Evolutionary conservation across 64 coral and sea anemone species (phyloP).

Genomic region (Anthopleura sola): DNA sequence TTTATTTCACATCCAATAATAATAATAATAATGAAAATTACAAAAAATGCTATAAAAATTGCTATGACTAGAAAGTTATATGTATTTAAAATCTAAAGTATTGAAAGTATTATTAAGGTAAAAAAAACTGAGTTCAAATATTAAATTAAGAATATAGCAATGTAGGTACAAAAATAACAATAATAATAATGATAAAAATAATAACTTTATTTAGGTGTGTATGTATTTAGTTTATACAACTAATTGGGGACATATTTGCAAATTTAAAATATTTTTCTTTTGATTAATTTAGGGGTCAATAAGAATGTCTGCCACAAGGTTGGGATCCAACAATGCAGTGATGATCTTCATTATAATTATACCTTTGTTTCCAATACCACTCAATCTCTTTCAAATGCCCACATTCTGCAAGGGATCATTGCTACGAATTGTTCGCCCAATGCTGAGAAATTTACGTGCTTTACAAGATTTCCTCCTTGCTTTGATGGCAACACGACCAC

Average conservation of each 20-base stretch:
- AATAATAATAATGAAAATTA: too few species aligned
- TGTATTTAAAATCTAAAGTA: too few species aligned
- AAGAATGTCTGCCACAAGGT: conserved; percentile 51
- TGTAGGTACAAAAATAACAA: too few species aligned
- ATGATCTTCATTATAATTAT: conserved; percentile 54
- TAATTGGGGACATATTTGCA: not conserved
- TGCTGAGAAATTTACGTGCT: conserved; percentile 50
- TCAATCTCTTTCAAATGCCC: conserved; percentile 22
- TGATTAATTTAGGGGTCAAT: not conserved
- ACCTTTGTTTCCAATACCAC: conserved; percentile 40
- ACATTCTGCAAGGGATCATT: conserved; percentile 40
- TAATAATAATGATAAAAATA: too few species aligned
- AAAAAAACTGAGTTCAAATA: too few species aligned
- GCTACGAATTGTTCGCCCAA: conserved; percentile 55
- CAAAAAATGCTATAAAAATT: too few species aligned
- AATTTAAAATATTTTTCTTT: not conserved
- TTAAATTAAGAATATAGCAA: too few species aligned
- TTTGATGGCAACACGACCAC: conserved; percentile 23
- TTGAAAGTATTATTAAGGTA: too few species aligned
- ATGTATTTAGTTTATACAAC: too few species aligned
- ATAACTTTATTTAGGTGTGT: too few species aligned
- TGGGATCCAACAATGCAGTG: conserved; percentile 13
- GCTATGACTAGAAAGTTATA: too few species aligned
- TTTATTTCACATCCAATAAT: too few species aligned
- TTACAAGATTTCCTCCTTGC: conserved; percentile 44